Conservation (phyloP, 2,797 vertebrate genomes). For the Clarias pachynema region DNA sequence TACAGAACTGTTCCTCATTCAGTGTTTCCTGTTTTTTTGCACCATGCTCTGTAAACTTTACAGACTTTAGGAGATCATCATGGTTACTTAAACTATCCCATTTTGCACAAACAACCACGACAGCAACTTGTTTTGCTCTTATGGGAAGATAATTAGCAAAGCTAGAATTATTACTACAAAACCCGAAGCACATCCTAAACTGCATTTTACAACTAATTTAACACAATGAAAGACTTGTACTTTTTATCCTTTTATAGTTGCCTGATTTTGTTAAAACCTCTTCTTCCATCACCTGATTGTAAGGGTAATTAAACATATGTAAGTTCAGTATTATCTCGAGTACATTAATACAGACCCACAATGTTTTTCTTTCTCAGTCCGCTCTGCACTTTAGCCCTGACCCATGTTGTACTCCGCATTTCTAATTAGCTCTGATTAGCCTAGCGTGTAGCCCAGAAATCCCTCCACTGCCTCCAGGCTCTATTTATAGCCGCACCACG, state of each 20-base stretch:
- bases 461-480: constrained; percentile 31
- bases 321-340: background rate
- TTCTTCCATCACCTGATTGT: too few species aligned
- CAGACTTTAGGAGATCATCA: too few species aligned
- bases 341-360: background rate
- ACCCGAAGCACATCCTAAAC: background rate
- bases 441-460: constrained; percentile 40
- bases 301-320: too few species aligned
- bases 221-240: background rate
- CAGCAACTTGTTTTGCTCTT: background rate
- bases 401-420: constrained; percentile 12
- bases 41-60: too few species aligned
- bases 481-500: constrained; percentile 38
- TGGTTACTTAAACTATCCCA: too few species aligned
- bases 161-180: background rate
- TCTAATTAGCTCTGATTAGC: constrained; percentile 48
- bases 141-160: background rate
- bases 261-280: background rate
- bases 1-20: too few species aligned
- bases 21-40: too few species aligned
- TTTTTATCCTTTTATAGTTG: background rate
- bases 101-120: too few species aligned
- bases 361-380: background rate
- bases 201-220: background rate
- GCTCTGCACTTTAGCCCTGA: background rate